Conservation (phyloP, 1,140 invertebrate genomes). For the Drosophila mauritiana region DNA sequence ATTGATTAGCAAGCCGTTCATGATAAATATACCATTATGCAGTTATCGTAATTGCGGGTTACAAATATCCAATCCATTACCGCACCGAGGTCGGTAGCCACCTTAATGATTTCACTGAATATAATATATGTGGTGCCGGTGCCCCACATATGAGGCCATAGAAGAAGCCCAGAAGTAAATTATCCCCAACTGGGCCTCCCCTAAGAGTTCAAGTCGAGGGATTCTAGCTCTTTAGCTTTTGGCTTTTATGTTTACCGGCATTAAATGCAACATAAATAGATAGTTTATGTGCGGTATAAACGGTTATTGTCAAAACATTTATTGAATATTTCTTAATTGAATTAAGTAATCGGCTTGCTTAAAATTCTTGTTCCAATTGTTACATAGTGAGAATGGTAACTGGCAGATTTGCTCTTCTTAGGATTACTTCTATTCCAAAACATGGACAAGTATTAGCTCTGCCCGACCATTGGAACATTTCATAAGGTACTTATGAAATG, state of each 20-base stretch:
- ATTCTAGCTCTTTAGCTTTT: background rate
- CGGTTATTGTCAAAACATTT: too few relatives aligned
- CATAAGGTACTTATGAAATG: background rate
- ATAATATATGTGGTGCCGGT: constrained; percentile 7
- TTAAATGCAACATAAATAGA: background rate
- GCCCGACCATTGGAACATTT: constrained; percentile 1
- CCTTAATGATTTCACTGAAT: constrained; percentile 7
- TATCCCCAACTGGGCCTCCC: constrained; percentile 5
- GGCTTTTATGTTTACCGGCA: background rate
- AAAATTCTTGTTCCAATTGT: background rate
- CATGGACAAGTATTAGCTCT: background rate
- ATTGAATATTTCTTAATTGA: too few relatives aligned
- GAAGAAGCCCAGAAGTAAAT: constrained; percentile 4
- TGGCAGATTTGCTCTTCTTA: too few relatives aligned
- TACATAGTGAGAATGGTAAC: too few relatives aligned
- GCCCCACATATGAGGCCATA: background rate
- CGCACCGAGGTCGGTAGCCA: background rate
- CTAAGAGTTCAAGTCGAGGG: background rate
- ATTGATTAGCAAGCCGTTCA: constrained; percentile 71
- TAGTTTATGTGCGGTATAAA: background rate
- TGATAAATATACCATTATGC: constrained; percentile 75
- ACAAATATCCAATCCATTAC: constrained; percentile 32
- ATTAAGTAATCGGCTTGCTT: too few relatives aligned
- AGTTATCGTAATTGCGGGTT: constrained; percentile 69
- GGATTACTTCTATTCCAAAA: too few relatives aligned